Conservation (phyloP, 2,797 vertebrate species). For the Poeciliopsis presidionis region DNA sequence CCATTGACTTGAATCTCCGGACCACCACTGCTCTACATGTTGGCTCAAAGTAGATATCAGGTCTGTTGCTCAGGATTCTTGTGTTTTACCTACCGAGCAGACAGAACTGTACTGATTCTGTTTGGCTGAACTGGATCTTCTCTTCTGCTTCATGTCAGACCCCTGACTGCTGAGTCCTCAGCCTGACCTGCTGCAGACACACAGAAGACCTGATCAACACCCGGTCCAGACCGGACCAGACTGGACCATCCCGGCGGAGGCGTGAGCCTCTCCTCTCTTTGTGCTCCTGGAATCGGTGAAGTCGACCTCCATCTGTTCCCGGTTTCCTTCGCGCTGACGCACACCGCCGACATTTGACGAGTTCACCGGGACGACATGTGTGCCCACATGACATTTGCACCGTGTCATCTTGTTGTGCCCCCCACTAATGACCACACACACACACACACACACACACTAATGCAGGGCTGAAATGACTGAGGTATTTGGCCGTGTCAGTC, state of each 20-base stretch:
- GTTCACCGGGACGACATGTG: slow-evolving; percentile 50
- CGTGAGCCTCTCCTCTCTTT: slow-evolving; percentile 26
- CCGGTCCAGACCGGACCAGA: slow-evolving; percentile 40
- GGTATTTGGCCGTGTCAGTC: slow-evolving; percentile 72
- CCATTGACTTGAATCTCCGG: too few relatives aligned
- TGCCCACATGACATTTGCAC: slow-evolving; percentile 62
- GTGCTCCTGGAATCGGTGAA: slow-evolving; percentile 16
- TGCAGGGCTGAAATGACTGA: slow-evolving; percentile 60
- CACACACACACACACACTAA: slow-evolving; percentile 14
- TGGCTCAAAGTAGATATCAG: background rate
- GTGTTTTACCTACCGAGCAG: slow-evolving; percentile 16
- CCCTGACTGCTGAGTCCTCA: slow-evolving; percentile 22
- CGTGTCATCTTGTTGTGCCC: slow-evolving; percentile 51
- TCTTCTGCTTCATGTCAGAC: slow-evolving; percentile 29
- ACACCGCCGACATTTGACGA: slow-evolving; percentile 40
- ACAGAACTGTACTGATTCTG: slow-evolving; percentile 50
- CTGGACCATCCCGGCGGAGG: slow-evolving; percentile 32
- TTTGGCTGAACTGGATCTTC: slow-evolving; percentile 32
- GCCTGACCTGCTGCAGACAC: slow-evolving; percentile 10
- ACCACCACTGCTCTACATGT: background rate
- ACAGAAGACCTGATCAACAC: slow-evolving; percentile 11
- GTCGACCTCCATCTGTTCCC: slow-evolving; percentile 29
- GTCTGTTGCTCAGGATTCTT: background rate
- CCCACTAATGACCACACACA: slow-evolving; percentile 50
- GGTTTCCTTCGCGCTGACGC: slow-evolving; percentile 7